These are phyloP conservation scores for Podarcis siculus DNA, from an alignment of 2,797 vertebrate species.

Conservation along the genomic window DNA sequence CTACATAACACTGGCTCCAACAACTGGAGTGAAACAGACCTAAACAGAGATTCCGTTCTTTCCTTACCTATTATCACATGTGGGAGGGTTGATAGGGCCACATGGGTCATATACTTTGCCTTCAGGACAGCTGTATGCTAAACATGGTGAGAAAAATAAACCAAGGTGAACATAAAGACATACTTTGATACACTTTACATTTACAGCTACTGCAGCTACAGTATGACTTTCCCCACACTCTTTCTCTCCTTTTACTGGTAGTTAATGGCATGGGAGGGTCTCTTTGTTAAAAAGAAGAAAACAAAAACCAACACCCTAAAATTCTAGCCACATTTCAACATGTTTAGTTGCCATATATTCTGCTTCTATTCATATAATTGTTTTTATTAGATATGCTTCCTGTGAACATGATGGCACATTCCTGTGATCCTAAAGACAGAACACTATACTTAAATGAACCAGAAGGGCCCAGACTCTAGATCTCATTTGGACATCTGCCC, in stretches of 20 bases:
- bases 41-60: conserved; percentile 12
- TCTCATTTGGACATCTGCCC: not conserved
- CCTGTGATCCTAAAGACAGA: not conserved
- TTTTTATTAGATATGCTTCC: not conserved
- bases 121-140: conserved; percentile 75
- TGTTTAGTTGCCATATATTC: not conserved
- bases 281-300: not conserved
- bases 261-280: not conserved
- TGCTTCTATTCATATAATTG: not conserved
- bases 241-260: not conserved
- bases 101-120: conserved; percentile 74
- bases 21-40: not conserved
- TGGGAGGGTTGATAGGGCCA: conserved; percentile 62
- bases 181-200: not conserved
- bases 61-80: conserved; percentile 74
- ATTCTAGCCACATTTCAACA: not conserved
- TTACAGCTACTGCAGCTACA: not conserved
- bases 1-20: not conserved
- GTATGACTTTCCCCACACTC: not conserved
- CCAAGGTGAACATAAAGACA: conserved; percentile 1
- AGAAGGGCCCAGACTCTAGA: not conserved
- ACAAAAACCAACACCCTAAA: not conserved
- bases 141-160: not conserved
- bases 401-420: not conserved
- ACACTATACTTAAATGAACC: not conserved